A percentile compares a stretch with the other conserved stretches of the same genome.
These are phyloP conservation scores for Paramuricea clavata DNA, from an alignment of 92 coral and sea anemone species.

Conservation along the genomic window DNA sequence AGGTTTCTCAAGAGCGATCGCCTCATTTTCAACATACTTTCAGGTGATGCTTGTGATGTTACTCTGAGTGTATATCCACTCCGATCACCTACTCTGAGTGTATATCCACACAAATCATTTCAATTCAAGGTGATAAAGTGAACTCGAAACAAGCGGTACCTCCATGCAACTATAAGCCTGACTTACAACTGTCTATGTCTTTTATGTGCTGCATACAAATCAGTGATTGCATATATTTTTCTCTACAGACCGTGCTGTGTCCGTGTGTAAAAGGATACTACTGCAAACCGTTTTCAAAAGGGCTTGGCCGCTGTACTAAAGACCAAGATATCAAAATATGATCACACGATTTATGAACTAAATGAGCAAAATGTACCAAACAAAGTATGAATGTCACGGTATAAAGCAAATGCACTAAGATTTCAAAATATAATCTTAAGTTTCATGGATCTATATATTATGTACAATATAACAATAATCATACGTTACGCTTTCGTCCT, in stretches of 20 bases:
- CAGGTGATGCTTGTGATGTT: no score
- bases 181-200: neutral
- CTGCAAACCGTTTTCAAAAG: neutral
- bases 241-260: conserved; percentile 2
- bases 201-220: neutral
- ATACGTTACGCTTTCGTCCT: no score
- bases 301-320: neutral
- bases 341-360: neutral
- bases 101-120: no score
- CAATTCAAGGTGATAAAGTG: no score
- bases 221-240: neutral
- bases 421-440: neutral
- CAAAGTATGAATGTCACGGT: no score
- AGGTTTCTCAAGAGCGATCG: no score
- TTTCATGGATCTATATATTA: neutral
- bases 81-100: no score
- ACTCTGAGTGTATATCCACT: no score
- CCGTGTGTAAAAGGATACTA: conserved; percentile 18
- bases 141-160: neutral
- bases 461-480: neutral
- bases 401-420: neutral
- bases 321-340: neutral
- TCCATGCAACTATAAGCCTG: neutral
- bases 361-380: no score
- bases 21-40: no score